phyloP scores from a whole-genome alignment of 2,888 invertebrate species.

The Drosophila mimetica region DNA sequence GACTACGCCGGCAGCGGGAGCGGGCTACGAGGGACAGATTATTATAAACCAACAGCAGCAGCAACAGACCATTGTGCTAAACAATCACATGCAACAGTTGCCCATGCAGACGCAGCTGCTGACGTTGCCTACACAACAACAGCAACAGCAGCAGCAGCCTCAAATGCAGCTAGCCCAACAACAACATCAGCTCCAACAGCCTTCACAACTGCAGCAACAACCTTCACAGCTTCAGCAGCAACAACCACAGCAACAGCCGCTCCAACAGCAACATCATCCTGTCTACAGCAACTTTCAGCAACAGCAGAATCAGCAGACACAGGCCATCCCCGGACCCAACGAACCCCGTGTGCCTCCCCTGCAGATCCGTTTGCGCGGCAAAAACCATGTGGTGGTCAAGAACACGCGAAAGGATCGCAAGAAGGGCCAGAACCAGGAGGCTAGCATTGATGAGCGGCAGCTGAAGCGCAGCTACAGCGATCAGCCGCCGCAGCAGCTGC shows the following conservation, averaged over 20 bases:
- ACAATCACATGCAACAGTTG: slow-evolving; percentile 54
- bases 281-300: slow-evolving; percentile 53
- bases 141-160: slow-evolving; percentile 46
- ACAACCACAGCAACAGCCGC: slow-evolving; percentile 36
- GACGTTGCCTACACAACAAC: slow-evolving; percentile 41
- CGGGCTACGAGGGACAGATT: slow-evolving; percentile 22
- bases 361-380: slow-evolving; percentile 91
- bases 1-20: slow-evolving; percentile 33
- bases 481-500: slow-evolving; percentile 43
- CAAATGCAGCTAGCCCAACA: slow-evolving; percentile 31
- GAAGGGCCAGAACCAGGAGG: slow-evolving; percentile 78
- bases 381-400: slow-evolving; percentile 93
- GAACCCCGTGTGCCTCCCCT: slow-evolving; percentile 94
- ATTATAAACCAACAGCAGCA: slow-evolving; percentile 49
- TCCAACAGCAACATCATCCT: slow-evolving; percentile 39
- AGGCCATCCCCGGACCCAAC: slow-evolving; percentile 83
- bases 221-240: slow-evolving; percentile 24
- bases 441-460: slow-evolving; percentile 73
- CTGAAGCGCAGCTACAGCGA: slow-evolving; percentile 67
- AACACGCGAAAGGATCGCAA: slow-evolving; percentile 90
- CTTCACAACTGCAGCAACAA: slow-evolving; percentile 24
- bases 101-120: slow-evolving; percentile 54
- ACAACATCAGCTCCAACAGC: slow-evolving; percentile 37
- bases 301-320: slow-evolving; percentile 46
- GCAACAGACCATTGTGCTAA: slow-evolving; percentile 49